Evolutionary conservation across 2,888 invertebrate species (phyloP), one percentile per base, ranked within the genome.

Genomic region (Chirona hameri): DNA sequence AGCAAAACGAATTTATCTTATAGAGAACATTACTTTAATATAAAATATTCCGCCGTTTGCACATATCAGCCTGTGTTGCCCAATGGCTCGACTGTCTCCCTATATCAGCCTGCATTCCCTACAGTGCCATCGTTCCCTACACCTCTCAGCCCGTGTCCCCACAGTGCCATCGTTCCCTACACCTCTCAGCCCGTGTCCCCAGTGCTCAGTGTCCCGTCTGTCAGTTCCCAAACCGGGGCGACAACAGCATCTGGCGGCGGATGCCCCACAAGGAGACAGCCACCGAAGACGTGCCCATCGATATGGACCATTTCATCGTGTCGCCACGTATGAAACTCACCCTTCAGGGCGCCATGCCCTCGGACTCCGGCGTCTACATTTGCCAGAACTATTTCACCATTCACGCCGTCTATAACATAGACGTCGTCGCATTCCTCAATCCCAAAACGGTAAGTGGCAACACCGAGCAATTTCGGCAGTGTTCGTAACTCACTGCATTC

Each of bases 391-490:
- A n/a, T 27, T 80, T 14, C 80, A 29, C 80, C 52, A 52, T 55
- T 14, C 52, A 80, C 29, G 52, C 80, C 15, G 29, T 80, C 27
- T 80, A 80, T 52, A 80, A 55, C 80, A 15, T 80, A 79, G 90
- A 91, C 76, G 89, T 92, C 0, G 88, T 89, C 18, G 88, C 88
- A 83, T 87, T 89, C 55, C 86, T 88, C 0, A 90, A 90, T 72
- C 86, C 87, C 0, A 76, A 21, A 18, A 76, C 76, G 76, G 76
- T 76, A 24, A 4, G 29, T 29, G 72, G 18, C 39, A 27, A 18
- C 72, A 5, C 7, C 29, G 4, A 9, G 24, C 31, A 52, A 4
- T 39, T 5, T 52, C 52, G 15, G 7, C 52, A 52, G 52, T 18
- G 4, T 7, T 39, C 39, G 39, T 39, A 39, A 39, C 39, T 39